A percentile compares a stretch with the other conserved stretches of the same genome.
Conservation (phyloP, 2,113 vertebrate species). For the Erythrocercus mccallii region DNA sequence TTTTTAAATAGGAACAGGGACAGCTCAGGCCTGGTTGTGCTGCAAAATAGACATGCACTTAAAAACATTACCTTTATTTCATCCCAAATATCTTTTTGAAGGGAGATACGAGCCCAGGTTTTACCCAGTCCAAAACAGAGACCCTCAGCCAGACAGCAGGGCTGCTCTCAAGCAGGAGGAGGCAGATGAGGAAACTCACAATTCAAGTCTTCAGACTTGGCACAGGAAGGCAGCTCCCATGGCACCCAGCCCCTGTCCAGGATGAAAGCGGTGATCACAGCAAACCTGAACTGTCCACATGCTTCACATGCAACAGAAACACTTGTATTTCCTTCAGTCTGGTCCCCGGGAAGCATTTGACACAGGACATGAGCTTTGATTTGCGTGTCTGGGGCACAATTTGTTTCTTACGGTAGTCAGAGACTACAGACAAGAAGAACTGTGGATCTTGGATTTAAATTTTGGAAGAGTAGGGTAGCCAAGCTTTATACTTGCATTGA, state of each 20-base stretch:
- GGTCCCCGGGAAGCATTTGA: background rate
- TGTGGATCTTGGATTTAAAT: background rate
- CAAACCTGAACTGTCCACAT: background rate
- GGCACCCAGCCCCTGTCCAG: background rate
- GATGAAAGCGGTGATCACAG: background rate
- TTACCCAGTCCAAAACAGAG: background rate
- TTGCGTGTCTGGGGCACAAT: background rate
- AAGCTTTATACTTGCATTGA: background rate
- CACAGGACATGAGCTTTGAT: background rate
- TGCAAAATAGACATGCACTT: background rate
- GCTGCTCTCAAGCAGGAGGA: background rate
- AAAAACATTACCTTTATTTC: background rate
- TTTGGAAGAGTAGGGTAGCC: background rate
- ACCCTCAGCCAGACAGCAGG: background rate
- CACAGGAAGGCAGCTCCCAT: background rate
- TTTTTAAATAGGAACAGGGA: background rate
- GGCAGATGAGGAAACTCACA: background rate
- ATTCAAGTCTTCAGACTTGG: background rate
- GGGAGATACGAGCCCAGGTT: background rate
- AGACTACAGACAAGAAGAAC: background rate
- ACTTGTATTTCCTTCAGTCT: background rate
- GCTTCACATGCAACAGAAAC: background rate
- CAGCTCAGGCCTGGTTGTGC: background rate
- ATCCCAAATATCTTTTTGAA: background rate
- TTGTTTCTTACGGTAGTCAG: background rate